Evolutionary conservation across 2,113 vertebrate species (phyloP), one percentile per base, ranked within the genome.

Genomic region (Syrmaticus mikado): DNA sequence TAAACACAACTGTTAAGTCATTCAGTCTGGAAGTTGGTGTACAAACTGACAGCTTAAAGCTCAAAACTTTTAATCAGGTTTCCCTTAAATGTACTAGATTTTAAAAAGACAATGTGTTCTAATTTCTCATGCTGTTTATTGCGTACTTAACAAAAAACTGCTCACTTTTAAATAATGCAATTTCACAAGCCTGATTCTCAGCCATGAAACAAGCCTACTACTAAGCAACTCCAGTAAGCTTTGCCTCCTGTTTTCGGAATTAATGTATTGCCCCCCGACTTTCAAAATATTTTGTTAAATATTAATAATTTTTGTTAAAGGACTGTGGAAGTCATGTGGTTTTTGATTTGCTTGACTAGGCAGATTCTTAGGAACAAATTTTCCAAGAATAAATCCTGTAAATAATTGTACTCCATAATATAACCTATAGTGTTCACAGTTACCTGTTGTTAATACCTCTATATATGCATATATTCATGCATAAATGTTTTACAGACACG

Each of bases 41-140:
- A 52, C 75, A 93, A 82, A 81, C 91, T 92, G 96, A 88, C 61
- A 84, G 85, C 85, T 83, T 55, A 81, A 65, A 90, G 65, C 85
- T 87, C 76, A 20, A 81, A 94, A 96, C 87, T 94, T 94, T 87
- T 94, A 76, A 85, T 91, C 89, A 48, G 46, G 7, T 88, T 94
- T 72, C 87, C 82, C 90, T 94, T 81, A 94, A 90, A 81, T 40
- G 83, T 61, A 53, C 62, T 77, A 68, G 87, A 90, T 95, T 86
- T 90, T 64, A 28, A 71, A 75, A 71, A 68, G 70, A 65, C 74
- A 90, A 19, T 17, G 41, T 72, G 57, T 78, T 88, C 76, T 65
- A 41, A 68, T 81, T 91, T 91, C 79, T 91, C 57, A 2, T 91
- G 50, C 16, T 6, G 85, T 86, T 87, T 74, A 58, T 89, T 78